Evolutionary conservation across 2,888 invertebrate genomes (phyloP).

Genomic region (Chloroclystis v-ata): DNA sequence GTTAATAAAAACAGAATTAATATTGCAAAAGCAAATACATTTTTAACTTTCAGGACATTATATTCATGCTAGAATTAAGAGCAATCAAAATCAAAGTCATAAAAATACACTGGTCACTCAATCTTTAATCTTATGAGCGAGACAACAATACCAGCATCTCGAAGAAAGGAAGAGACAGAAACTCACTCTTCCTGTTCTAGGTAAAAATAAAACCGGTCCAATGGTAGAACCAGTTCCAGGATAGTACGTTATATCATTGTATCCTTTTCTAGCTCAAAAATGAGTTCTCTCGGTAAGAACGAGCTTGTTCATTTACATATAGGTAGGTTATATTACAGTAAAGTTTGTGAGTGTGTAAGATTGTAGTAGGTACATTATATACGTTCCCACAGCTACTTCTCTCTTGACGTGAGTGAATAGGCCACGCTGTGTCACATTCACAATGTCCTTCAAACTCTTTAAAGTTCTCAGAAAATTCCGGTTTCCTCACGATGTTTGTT

Average conservation of each 20-base stretch:
- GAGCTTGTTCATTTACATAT: not conserved
- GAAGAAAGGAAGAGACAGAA: slow-evolving; percentile 2
- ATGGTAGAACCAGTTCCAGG: slow-evolving; percentile 12
- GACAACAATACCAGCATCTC: slow-evolving; percentile 1
- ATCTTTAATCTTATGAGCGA: slow-evolving; percentile 7
- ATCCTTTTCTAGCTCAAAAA: slow-evolving; percentile 5
- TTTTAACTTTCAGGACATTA: no score
- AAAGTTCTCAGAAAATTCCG: no score
- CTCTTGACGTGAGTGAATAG: no score
- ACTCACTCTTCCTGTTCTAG: slow-evolving; percentile 21
- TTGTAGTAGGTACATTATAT: no score
- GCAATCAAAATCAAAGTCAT: not conserved
- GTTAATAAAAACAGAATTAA: no score
- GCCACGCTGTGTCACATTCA: no score
- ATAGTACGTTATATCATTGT: slow-evolving; percentile 15
- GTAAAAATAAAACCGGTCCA: slow-evolving; percentile 21
- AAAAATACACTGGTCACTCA: slow-evolving; percentile 3
- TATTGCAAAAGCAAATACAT: no score
- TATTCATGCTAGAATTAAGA: not conserved
- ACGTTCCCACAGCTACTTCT: no score
- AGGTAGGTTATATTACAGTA: no score
- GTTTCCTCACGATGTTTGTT: no score
- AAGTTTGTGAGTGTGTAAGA: no score
- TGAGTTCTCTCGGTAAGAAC: not conserved
- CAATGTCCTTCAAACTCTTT: no score